Base-by-base conservation (phyloP, 1,140 invertebrate genomes). In the Caerostris extrusa region DNA sequence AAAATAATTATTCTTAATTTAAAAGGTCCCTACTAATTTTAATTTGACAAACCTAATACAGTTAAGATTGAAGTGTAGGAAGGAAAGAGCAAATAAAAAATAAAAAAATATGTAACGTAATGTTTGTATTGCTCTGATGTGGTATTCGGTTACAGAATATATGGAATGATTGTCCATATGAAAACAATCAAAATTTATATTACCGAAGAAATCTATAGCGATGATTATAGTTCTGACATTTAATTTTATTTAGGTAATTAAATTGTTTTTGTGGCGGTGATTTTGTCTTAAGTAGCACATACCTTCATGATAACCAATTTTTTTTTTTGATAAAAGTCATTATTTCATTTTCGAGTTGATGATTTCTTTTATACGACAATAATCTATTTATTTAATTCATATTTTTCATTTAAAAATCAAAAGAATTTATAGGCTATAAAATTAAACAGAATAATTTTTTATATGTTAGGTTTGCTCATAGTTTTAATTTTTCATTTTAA, bases 51-150 rank as follows among this genome's bases (percentile, higher is more conserved):
- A 34, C 71, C 71, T 34, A 5, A 50, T 77, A 77, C 71, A 77
- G 71, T 77, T 77, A 77, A 77, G 71, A 77, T 50, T 14, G 10
- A 77, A 77, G 5, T 17, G 8, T 77, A 77, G 71, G 50, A 53
- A 77, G 71, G 71, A 77, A 77, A 77, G 71, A 77, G 34, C 71
- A 77, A 77, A 77, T 77, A 77, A 77, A 77, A 77, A 77, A 77
- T 10, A 77, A 77, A 77, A 53, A 34, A 8, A 77, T 12, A 77
- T 77, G 71, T 77, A 77, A 77, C 71, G 71, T 77, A 77, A 34
- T 77, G 71, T 77, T 77, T 77, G 71, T 53, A 50, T 77, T 77
- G 71, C 71, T 50, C 14, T 77, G 71, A 14, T 77, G 71, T 77
- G 71, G 71, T 77, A 77, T 77, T 77, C 34, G 71, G 71, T 77